A percentile compares a stretch with the other conserved stretches of the same genome.
These are phyloP conservation scores for Centruroides sculpturatus DNA, from an alignment of 1,140 invertebrate genomes.

Conservation along the genomic window DNA sequence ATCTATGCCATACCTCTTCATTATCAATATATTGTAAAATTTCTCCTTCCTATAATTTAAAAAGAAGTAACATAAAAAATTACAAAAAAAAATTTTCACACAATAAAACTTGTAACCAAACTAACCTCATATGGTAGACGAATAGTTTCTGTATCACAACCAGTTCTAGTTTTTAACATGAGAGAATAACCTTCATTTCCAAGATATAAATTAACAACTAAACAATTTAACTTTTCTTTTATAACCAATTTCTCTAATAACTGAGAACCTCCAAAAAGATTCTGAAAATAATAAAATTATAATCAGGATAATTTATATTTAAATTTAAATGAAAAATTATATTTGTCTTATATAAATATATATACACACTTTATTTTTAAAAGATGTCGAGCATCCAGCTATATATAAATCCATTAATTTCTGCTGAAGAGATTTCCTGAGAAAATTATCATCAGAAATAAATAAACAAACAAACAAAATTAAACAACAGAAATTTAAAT, in stretches of 20 bases:
- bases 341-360: no score
- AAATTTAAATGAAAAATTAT: no score
- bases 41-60: conserved; percentile 27
- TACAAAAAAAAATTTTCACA: no score
- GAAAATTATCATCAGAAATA: no score
- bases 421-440: neutral
- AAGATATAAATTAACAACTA: conserved; percentile 79
- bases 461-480: no score
- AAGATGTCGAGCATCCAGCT: neutral
- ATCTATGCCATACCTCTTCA: conserved; percentile 26
- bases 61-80: neutral
- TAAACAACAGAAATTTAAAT: no score
- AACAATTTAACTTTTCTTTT: conserved; percentile 66
- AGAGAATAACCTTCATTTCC: conserved; percentile 82
- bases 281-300: neutral
- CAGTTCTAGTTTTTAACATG: conserved; percentile 46
- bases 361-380: neutral
- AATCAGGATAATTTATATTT: no score
- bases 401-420: neutral
- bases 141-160: conserved; percentile 32
- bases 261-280: conserved; percentile 38
- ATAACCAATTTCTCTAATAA: conserved; percentile 68
- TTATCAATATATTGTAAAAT: conserved; percentile 31
- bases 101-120: conserved; percentile 36
- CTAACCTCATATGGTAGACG: conserved; percentile 35